These are phyloP conservation scores for Drosophila saltans DNA, from an alignment of 1,140 invertebrate genomes.

Conservation along the genomic window DNA sequence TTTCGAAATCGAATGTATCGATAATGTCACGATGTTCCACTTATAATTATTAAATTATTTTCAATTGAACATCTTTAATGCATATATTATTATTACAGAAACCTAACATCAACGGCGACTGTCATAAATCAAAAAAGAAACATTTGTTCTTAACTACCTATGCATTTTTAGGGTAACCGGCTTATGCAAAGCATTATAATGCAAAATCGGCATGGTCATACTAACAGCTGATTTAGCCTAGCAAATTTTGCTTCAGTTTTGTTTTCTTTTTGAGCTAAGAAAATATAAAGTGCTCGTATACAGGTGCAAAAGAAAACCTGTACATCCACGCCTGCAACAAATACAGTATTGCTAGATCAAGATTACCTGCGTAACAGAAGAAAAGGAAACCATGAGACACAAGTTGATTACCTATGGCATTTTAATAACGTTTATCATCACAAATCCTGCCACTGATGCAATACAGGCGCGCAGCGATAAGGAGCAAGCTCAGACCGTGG, in stretches of 20 bases:
- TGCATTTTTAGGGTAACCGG: too few relatives aligned
- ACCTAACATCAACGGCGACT: too few relatives aligned
- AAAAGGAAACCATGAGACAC: constrained; percentile 37
- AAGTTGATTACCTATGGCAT: constrained; percentile 43
- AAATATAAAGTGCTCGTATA: background rate
- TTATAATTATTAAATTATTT: too few relatives aligned
- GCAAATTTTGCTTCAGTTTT: background rate
- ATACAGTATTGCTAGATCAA: background rate
- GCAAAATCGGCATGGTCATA: background rate
- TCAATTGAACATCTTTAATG: too few relatives aligned
- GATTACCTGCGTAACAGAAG: background rate
- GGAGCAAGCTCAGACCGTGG: constrained; percentile 66
- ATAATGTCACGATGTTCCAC: background rate
- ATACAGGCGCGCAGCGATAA: constrained; percentile 78
- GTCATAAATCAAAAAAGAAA: too few relatives aligned
- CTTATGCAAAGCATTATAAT: too few relatives aligned
- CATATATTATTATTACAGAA: too few relatives aligned
- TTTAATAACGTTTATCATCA: constrained; percentile 46
- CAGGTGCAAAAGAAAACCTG: background rate
- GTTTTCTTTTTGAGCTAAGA: background rate
- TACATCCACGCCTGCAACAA: background rate
- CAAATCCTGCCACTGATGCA: constrained; percentile 35
- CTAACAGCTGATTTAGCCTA: background rate
- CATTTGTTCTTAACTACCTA: too few relatives aligned
- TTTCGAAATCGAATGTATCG: constrained; percentile 17